A percentile compares a stretch with the other conserved stretches of the same genome.
Conservation (phyloP, 2,113 vertebrate genomes). For the Mus pahari region DNA sequence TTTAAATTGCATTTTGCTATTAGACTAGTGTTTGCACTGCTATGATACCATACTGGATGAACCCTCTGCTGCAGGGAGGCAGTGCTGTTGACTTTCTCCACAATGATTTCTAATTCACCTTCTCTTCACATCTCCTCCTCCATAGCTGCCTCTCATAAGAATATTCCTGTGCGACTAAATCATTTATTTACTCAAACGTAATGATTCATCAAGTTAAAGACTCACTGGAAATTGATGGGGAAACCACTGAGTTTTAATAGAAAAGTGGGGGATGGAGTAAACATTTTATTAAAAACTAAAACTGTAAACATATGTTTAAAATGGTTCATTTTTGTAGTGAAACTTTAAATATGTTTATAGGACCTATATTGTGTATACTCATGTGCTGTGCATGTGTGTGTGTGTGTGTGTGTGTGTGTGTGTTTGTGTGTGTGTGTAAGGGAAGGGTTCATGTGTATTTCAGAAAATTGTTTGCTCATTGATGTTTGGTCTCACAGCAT, state of each 20-base stretch:
- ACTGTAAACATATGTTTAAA: neutral
- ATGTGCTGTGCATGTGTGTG: neutral
- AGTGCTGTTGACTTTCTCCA: neutral
- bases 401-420: neutral
- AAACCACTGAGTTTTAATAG: conserved; percentile 22
- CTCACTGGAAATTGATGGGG: neutral
- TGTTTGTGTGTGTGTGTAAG: neutral
- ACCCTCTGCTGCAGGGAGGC: neutral
- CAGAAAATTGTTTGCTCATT: neutral
- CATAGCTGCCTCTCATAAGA: neutral
- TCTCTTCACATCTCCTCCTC: neutral
- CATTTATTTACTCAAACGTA: neutral
- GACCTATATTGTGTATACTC: too few relatives aligned
- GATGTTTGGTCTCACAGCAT: neutral
- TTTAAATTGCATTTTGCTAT: neutral
- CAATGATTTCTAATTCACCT: neutral
- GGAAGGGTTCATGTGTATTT: neutral
- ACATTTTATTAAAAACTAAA: conserved; percentile 15
- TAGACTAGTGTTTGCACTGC: neutral
- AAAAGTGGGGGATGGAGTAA: neutral
- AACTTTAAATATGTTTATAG: neutral
- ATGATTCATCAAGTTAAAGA: neutral
- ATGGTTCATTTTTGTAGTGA: neutral
- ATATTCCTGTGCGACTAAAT: neutral
- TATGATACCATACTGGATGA: neutral